Percentiles rank a stretch among this genome's conserved stretches.
Evolutionary conservation across 1,140 invertebrate species (phyloP).

Genomic region (Melanaphis sacchari): DNA sequence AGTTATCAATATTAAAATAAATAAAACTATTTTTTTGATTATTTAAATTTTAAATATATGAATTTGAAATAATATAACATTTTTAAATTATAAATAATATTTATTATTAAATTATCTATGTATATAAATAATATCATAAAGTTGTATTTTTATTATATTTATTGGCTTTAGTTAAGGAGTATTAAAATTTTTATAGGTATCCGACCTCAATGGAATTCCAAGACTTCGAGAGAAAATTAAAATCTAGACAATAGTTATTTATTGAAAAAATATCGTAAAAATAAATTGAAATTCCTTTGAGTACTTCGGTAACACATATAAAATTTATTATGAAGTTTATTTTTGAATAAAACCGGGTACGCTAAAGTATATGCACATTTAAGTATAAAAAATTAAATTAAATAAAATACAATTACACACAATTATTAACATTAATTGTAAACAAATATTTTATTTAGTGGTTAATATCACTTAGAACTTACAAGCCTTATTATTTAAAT

Average conservation of each 20-base stretch:
- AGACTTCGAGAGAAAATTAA: background rate
- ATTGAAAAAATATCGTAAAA: background rate
- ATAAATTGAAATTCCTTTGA: constrained; percentile 1
- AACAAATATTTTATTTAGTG: background rate
- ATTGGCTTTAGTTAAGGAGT: background rate
- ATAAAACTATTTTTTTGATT: too few species aligned
- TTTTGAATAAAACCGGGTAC: background rate
- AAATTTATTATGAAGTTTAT: background rate
- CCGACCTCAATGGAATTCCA: background rate
- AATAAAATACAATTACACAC: background rate
- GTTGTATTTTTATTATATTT: background rate
- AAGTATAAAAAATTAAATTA: background rate
- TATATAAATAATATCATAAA: background rate
- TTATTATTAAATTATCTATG: background rate
- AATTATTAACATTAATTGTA: background rate
- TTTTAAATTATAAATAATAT: background rate
- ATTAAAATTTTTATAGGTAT: constrained; percentile 3
- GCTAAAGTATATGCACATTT: background rate
- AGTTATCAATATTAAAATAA: too few species aligned
- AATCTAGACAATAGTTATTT: constrained; percentile 1
- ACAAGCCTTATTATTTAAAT: background rate
- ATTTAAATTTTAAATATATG: too few species aligned
- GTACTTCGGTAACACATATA: background rate
- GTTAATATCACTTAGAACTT: background rate
- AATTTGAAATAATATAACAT: background rate